Evolutionary conservation across 2,113 vertebrate genomes (phyloP).

Genomic region (Pteronura brasiliensis): DNA sequence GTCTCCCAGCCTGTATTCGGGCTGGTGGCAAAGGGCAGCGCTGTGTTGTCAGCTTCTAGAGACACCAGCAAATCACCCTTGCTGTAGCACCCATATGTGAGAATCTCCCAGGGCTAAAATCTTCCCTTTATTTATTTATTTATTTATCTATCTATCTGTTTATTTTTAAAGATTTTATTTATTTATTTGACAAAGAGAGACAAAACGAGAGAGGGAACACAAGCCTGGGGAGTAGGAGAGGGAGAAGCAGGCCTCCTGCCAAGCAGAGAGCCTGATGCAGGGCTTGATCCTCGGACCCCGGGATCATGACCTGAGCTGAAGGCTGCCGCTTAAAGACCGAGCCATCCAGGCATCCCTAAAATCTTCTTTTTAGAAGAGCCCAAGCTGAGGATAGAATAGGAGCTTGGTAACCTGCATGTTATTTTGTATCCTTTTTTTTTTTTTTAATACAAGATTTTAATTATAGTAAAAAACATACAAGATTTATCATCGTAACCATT

Average conservation of each 20-base stretch:
- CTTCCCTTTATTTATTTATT: background rate
- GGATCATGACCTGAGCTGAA: too few species aligned
- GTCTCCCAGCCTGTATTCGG: background rate
- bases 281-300: too few species aligned
- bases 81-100: background rate
- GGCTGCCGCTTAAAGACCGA: too few species aligned
- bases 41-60: background rate
- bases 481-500: background rate
- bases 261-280: too few species aligned
- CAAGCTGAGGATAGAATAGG: background rate
- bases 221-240: too few species aligned
- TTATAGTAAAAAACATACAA: background rate
- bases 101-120: background rate
- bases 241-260: too few species aligned
- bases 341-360: too few species aligned
- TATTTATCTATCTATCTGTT: too few species aligned
- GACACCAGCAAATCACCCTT: background rate
- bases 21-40: background rate
- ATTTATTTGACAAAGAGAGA: too few species aligned
- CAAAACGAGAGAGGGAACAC: too few species aligned
- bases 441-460: background rate
- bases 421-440: background rate
- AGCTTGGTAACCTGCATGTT: background rate
- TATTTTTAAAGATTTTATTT: too few species aligned
- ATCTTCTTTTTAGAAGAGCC: background rate